A percentile compares a stretch with the other conserved stretches of the same genome.
phyloP scores from a whole-genome alignment of 2,797 vertebrate genomes.

The Okamejei kenojei region DNA sequence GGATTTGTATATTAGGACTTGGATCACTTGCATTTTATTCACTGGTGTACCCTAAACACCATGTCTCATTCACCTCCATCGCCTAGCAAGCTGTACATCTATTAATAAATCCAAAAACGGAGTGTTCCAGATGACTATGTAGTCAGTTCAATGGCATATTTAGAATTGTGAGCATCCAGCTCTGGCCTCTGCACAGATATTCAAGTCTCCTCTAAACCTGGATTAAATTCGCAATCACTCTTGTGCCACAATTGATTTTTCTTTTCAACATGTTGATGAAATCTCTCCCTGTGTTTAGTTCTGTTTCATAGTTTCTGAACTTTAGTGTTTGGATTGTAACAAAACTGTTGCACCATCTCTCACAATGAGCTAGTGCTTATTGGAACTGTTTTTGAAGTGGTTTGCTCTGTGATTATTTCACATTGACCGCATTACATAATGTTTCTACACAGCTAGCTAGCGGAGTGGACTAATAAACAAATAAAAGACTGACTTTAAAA shows the following conservation, averaged over 20 bases:
- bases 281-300: not conserved
- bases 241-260: no score
- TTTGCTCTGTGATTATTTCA: not conserved
- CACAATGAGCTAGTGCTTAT: not conserved
- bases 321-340: not conserved
- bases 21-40: not conserved
- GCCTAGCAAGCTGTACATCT: not conserved
- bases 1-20: not conserved
- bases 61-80: not conserved
- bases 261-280: not conserved
- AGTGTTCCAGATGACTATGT: not conserved
- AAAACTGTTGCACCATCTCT: not conserved
- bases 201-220: no score
- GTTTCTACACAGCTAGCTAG: not conserved
- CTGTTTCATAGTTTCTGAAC: not conserved
- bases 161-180: not conserved
- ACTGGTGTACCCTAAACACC: not conserved
- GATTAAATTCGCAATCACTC: not conserved
- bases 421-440: not conserved
- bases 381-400: not conserved
- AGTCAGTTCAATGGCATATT: no score
- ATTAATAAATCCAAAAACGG: not conserved
- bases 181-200: not conserved
- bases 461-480: not conserved
- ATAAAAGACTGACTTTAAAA: not conserved